A percentile compares a stretch with the other conserved stretches of the same genome.
Evolutionary conservation across 2,888 invertebrate genomes (phyloP).

Genomic region (Cordilura impudica): DNA sequence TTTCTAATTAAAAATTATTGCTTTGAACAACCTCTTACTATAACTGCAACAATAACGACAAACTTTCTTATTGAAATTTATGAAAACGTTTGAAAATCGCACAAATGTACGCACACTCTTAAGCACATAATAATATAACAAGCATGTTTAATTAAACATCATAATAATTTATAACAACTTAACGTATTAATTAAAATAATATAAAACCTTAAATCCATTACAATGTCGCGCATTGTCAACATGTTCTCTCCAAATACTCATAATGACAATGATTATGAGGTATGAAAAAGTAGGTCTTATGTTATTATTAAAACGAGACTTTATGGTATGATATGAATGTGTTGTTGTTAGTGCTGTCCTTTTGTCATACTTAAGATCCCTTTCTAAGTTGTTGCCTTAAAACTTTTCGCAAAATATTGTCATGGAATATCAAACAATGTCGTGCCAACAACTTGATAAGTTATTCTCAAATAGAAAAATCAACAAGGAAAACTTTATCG

Average conservation of each 20-base stretch:
- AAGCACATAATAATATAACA: background rate
- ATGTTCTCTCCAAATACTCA: background rate
- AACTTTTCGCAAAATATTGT: conserved; percentile 45
- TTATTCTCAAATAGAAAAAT: background rate
- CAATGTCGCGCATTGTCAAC: conserved; percentile 1
- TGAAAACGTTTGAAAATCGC: conserved; percentile 3
- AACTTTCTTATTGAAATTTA: background rate
- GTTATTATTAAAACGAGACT: conserved; percentile 51
- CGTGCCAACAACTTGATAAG: conserved; percentile 36
- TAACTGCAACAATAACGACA: background rate
- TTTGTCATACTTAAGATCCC: background rate
- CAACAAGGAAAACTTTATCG: conserved; percentile 7
- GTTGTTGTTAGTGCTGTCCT: background rate
- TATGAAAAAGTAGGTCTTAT: conserved; percentile 21
- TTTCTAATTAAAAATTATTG: no score
- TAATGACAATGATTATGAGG: conserved; percentile 10
- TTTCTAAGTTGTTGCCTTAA: background rate
- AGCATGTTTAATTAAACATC: conserved; percentile 19
- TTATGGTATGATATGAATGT: background rate
- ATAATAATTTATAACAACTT: conserved; percentile 36
- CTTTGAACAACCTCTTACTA: no score
- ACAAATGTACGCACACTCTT: background rate
- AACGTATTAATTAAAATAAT: conserved; percentile 53
- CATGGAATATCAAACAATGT: conserved; percentile 52
- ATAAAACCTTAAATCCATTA: conserved; percentile 38